Percentiles rank a stretch among this genome's conserved stretches.
phyloP scores from a whole-genome alignment of 2,888 invertebrate species.

The Cerceris rybyensis region DNA sequence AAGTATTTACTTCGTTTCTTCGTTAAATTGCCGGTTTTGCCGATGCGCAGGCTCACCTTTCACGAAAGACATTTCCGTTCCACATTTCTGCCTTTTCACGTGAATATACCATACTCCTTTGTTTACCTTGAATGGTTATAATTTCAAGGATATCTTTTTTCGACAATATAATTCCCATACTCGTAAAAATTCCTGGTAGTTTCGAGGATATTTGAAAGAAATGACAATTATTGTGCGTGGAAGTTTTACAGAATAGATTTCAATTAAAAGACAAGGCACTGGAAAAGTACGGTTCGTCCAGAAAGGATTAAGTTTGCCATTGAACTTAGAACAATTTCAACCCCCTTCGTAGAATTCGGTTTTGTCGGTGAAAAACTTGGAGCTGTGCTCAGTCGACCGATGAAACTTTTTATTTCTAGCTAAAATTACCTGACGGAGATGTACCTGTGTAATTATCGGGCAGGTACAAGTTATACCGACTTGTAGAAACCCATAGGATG shows the following conservation, averaged over 20 bases:
- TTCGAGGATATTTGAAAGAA: too few species aligned
- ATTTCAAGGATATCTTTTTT: too few species aligned
- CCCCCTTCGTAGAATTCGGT: neutral
- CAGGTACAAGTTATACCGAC: conserved; percentile 3
- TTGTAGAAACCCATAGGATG: conserved; percentile 7
- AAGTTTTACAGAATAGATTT: too few species aligned
- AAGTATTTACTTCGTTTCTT: conserved; percentile 4
- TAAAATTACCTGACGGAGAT: neutral
- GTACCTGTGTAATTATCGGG: conserved; percentile 4
- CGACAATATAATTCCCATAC: too few species aligned
- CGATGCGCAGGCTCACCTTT: conserved; percentile 3
- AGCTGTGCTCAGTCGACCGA: neutral
- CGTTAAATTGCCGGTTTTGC: conserved; percentile 11
- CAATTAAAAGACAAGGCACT: too few species aligned
- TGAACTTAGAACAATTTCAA: neutral
- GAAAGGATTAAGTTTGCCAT: too few species aligned
- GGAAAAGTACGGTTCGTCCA: too few species aligned
- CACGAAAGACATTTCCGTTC: conserved; percentile 11
- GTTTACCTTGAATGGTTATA: neutral
- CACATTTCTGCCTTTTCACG: conserved; percentile 2
- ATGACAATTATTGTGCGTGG: too few species aligned
- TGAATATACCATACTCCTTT: neutral
- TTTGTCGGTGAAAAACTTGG: conserved; percentile 1
- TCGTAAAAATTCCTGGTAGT: too few species aligned
- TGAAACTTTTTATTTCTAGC: neutral